Evolutionary conservation across 2,888 invertebrate genomes (phyloP), one percentile per base, ranked within the genome.

Genomic region (Cepaea hortensis): DNA sequence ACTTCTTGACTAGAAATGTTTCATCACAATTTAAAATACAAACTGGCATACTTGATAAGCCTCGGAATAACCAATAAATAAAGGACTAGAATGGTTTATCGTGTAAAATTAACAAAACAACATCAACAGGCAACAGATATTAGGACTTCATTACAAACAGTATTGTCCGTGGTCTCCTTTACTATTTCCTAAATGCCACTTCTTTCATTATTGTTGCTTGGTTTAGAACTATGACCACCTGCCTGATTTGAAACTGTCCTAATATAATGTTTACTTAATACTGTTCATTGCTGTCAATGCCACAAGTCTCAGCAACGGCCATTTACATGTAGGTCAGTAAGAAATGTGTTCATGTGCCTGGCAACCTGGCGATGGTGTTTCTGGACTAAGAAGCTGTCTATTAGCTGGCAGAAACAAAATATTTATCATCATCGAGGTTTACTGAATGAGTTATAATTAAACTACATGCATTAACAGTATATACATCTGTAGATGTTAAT

Each of bases 361-460:
- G 48, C 70, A 48, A n/a, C 80, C 62, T 48, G 68, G 48, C 4
- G 68, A 6, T 20, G 61, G 55, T 61, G 73, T 55, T 72, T 83
- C 72, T 75, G 20, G 35, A 73, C 61, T 83, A 72, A 55, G 35
- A 73, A 83, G 73, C 73, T 73, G 23, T 61, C 70, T 62, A 73
- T 48, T 48, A 23, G 75, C 75, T 83, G 75, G 55, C 46, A 61
- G 61, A 83, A 75, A 83, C 6, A 83, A 75, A 23, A 35, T 18
- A 18, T 61, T 80, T 62, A 50, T 50, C 20, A 55, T 55, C 55
- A 55, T 55, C 55, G 48, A 73, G 4, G 18, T 13, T 18, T 11
- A 46, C 18, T 13, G 48, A 4, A 46, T 73, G 48, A 72, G 9
- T 13, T 9, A 3, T 46, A 4, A 73, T 50, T 20, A 3, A 48